Evolutionary conservation across 2,888 invertebrate genomes (phyloP), one percentile per base, ranked within the genome.

Genomic region (Tuta absoluta): DNA sequence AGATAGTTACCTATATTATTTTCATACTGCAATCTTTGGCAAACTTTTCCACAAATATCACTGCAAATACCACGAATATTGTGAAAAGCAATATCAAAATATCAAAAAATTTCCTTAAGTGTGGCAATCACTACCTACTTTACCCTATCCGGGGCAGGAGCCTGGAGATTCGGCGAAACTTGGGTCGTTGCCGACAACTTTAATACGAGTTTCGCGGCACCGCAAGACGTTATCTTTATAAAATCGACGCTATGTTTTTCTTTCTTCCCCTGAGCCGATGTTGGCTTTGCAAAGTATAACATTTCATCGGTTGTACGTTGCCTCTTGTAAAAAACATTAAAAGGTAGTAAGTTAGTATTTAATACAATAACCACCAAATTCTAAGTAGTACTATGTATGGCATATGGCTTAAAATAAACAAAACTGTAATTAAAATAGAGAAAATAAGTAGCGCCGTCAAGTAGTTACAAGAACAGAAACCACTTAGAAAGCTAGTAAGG

Each of bases 131-230:
- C 51, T 33, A 56, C n/a, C 33, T 33, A 56, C 33, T 56, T 56
- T 24, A 56, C 28, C 56, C 33, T 24, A 24, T 33, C 33, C 33
- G 33, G 53, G 56, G 24, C 80, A 78, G 71, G 72, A 70, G 81
- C 76, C 79, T 78, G 75, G 71, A 72, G 77, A 78, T 81, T 78
- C 76, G 73, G 69, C 67, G 63, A 78, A 86, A 86, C 78, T 86
- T 86, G 69, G 68, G 69, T 79, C 80, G 78, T 82, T 75, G 77
- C 74, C 75, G 74, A 72, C 78, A 80, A 85, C 77, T 85, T 86
- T 84, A 82, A 81, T 84, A 81, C 80, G 81, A 86, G 76, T 86
- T 85, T 76, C 72, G 76, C 75, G 78, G 79, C 79, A 76, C 23
- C 51, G 51, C 51, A 62, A 68, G 75, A 79, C 79, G 77, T 79